phyloP scores from a whole-genome alignment of 2,888 invertebrate species.

The Phaonia tiefii region DNA sequence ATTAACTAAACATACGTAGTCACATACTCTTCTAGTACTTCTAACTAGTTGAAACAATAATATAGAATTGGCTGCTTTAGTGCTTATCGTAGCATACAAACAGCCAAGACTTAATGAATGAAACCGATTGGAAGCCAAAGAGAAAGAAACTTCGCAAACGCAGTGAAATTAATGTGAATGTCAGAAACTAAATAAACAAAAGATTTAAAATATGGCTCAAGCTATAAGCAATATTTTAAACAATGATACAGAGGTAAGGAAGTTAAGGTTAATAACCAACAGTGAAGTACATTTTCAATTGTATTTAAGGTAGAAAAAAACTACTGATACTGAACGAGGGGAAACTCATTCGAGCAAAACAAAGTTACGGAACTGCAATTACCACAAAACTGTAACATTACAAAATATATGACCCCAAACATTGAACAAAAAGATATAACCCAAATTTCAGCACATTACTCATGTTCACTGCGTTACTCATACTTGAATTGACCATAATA shows the following conservation, averaged over 20 bases:
- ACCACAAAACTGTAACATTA: slow-evolving; percentile 1
- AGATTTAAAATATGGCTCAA: slow-evolving; percentile 72
- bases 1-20: neutral
- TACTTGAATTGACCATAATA: neutral
- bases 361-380: slow-evolving; percentile 2
- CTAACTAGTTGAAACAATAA: neutral
- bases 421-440: neutral
- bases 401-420: neutral
- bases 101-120: no score
- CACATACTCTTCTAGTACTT: neutral
- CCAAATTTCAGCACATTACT: neutral
- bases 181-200: no score
- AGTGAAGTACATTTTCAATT: neutral
- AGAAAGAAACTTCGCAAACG: no score
- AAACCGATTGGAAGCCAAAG: no score
- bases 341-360: slow-evolving; percentile 23
- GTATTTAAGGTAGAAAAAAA: neutral
- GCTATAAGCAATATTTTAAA: slow-evolving; percentile 68
- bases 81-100: no score
- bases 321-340: neutral
- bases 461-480: neutral
- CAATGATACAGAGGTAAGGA: slow-evolving; percentile 75
- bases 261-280: no score
- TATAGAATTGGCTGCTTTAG: no score
- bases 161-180: no score